These are phyloP conservation scores for Drosophila serrata DNA, from an alignment of 1,140 invertebrate species.

Conservation along the genomic window DNA sequence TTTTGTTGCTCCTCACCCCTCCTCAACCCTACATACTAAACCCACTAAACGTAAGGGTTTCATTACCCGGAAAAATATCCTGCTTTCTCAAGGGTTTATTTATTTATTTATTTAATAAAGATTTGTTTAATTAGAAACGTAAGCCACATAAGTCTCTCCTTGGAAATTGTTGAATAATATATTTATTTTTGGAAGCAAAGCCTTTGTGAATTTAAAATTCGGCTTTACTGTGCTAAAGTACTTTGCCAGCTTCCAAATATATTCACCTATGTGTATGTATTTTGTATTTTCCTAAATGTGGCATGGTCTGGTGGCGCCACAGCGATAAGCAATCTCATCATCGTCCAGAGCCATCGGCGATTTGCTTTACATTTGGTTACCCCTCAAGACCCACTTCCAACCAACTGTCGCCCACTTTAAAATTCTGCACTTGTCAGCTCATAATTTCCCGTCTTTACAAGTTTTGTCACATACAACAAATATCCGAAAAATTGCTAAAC, in stretches of 20 bases:
- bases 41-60: not conserved
- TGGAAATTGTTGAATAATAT: not conserved
- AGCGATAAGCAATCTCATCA: conserved; percentile 47
- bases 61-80: not conserved
- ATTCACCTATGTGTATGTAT: not conserved
- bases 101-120: not conserved
- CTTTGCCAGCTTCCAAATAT: not conserved
- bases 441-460: not conserved
- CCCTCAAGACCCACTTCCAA: conserved; percentile 25
- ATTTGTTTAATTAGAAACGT: not conserved
- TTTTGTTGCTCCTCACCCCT: conserved; percentile 1
- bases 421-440: conserved; percentile 12
- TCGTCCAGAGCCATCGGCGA: conserved; percentile 25
- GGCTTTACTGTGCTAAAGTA: too few species aligned
- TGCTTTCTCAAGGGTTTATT: too few species aligned
- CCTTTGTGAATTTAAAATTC: not conserved
- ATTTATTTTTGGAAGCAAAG: not conserved
- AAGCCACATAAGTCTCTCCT: not conserved
- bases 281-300: not conserved
- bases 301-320: conserved; percentile 6
- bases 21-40: not conserved
- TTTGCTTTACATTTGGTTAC: conserved; percentile 55
- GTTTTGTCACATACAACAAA: conserved; percentile 2
- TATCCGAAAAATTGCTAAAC: not conserved
- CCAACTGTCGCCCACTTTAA: not conserved